Percentiles rank a stretch among this genome's conserved stretches.
Evolutionary conservation across 2,797 vertebrate species (phyloP).

Genomic region (Gouania willdenowi): DNA sequence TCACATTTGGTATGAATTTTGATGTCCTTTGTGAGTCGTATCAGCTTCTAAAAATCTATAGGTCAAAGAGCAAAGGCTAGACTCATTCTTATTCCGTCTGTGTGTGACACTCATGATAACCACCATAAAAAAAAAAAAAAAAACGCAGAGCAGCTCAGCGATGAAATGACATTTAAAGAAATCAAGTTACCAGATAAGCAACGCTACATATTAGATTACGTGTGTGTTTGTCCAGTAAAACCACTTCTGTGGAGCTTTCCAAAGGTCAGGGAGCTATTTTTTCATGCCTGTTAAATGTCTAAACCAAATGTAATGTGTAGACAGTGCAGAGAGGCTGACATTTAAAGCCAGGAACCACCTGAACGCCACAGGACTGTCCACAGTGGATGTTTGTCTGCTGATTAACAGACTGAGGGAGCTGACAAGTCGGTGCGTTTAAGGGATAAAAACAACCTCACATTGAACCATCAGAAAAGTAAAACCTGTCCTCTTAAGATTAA

Average conservation of each 20-base stretch:
- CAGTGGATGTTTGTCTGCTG: too few species aligned
- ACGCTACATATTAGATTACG: conserved; percentile 3
- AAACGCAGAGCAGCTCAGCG: background rate
- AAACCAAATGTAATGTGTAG: conserved; percentile 39
- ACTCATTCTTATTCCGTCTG: background rate
- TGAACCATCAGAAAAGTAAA: too few species aligned
- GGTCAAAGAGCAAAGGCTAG: background rate
- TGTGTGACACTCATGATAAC: background rate
- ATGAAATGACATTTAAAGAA: conserved; percentile 21
- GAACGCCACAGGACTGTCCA: background rate
- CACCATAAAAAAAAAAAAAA: background rate
- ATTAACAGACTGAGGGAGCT: too few species aligned
- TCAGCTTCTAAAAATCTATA: background rate
- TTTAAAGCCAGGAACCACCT: conserved; percentile 22
- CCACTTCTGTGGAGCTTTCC: conserved; percentile 10
- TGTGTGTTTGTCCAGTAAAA: conserved; percentile 10
- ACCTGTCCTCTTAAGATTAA: too few species aligned
- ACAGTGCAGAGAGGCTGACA: conserved; percentile 31
- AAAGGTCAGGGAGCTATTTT: conserved; percentile 50
- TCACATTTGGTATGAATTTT: too few species aligned
- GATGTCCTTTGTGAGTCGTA: too few species aligned
- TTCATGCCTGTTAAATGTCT: conserved; percentile 42
- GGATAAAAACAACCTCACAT: too few species aligned
- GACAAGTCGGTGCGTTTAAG: too few species aligned
- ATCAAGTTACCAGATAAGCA: conserved; percentile 6